Conservation (phyloP, 1,140 invertebrate genomes). For the Ceratitis capitata region DNA sequence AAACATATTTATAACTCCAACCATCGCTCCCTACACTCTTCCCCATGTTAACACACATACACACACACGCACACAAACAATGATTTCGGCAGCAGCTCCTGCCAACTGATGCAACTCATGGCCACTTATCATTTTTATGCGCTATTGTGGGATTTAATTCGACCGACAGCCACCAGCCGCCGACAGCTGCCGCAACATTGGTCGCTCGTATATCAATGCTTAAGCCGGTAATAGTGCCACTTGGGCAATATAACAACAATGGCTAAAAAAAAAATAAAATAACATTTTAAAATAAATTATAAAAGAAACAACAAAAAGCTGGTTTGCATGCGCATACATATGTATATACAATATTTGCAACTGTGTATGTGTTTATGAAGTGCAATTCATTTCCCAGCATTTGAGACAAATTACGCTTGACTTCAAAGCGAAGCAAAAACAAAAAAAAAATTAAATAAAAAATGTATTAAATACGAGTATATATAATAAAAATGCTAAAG, state of each 20-base stretch:
- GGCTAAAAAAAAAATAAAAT: background rate
- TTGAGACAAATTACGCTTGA: slow-evolving; percentile 14
- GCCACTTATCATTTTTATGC: slow-evolving; percentile 35
- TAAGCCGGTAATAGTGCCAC: slow-evolving; percentile 5
- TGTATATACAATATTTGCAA: background rate
- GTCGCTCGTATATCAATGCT: slow-evolving; percentile 24
- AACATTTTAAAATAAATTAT: slow-evolving; percentile 1
- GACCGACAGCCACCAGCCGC: slow-evolving; percentile 17
- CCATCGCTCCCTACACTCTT: background rate
- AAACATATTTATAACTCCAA: slow-evolving; percentile 2
- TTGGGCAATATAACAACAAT: slow-evolving; percentile 26
- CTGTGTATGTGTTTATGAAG: background rate
- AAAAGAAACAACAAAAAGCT: background rate
- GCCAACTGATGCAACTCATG: background rate
- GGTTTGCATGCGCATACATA: background rate
- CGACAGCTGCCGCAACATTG: slow-evolving; percentile 29
- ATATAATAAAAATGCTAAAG: slow-evolving; percentile 11
- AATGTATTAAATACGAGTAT: too few relatives aligned
- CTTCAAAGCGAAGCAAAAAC: background rate
- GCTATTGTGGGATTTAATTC: slow-evolving; percentile 30
- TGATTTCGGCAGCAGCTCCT: background rate
- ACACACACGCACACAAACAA: background rate
- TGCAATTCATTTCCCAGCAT: slow-evolving; percentile 14
- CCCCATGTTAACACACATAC: background rate
- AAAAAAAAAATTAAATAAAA: too few relatives aligned